Conservation (phyloP, 1,140 invertebrate genomes). For the Drosophila kepulauana region DNA sequence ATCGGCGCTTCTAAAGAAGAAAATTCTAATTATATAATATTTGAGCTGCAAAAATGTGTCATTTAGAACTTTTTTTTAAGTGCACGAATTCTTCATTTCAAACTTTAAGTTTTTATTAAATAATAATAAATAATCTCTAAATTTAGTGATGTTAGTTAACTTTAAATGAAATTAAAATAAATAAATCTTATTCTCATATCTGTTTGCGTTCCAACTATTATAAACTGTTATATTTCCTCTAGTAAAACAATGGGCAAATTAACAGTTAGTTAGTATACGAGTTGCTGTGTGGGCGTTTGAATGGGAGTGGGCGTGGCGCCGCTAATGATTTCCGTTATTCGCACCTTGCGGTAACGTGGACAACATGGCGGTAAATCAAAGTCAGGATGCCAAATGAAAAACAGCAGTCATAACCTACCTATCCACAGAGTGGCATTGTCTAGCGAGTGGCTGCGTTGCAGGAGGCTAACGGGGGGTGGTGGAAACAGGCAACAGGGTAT, state of each 20-base stretch:
- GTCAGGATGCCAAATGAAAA: slow-evolving; percentile 35
- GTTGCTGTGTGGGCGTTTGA: too few relatives aligned
- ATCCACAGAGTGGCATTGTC: slow-evolving; percentile 4
- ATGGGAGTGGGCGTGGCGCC: slow-evolving; percentile 12
- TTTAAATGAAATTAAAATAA: too few relatives aligned
- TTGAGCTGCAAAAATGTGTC: too few relatives aligned
- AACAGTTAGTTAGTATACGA: not conserved
- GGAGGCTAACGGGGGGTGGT: not conserved
- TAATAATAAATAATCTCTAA: too few relatives aligned
- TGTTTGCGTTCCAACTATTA: not conserved
- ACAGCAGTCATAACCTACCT: slow-evolving; percentile 22
- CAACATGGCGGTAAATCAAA: slow-evolving; percentile 49
- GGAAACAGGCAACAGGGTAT: not conserved
- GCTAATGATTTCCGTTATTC: slow-evolving; percentile 49
- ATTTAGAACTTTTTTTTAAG: too few relatives aligned
- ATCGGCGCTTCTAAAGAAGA: too few relatives aligned
- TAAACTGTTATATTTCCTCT: not conserved
- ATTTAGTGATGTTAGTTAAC: too few relatives aligned
- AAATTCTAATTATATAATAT: too few relatives aligned
- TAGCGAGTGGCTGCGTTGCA: not conserved
- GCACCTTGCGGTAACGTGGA: slow-evolving; percentile 31
- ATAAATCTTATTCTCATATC: slow-evolving; percentile 3
- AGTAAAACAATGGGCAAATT: slow-evolving; percentile 7
- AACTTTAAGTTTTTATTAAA: too few relatives aligned
- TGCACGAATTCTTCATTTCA: too few relatives aligned